phyloP scores from a whole-genome alignment of 2,888 invertebrate species.

The Rhamphomyia laevipes region DNA sequence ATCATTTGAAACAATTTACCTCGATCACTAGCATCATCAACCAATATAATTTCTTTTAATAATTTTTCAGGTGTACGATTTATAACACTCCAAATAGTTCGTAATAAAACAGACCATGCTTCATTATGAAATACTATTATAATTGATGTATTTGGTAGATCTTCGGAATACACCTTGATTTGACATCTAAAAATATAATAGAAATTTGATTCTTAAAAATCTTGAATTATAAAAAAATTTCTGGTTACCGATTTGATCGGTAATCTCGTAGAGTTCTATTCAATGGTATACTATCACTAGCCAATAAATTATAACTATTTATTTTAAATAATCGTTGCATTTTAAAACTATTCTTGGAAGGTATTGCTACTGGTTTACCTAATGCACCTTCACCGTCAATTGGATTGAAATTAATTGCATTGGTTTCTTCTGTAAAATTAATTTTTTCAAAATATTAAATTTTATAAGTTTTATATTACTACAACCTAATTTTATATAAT shows the following conservation, averaged over 20 bases:
- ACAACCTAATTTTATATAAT: not conserved
- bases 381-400: slow-evolving; percentile 61
- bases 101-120: slow-evolving; percentile 92
- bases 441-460: not conserved
- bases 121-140: slow-evolving; percentile 98
- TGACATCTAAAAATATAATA: slow-evolving; percentile 44
- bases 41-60: slow-evolving; percentile 72
- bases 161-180: slow-evolving; percentile 41
- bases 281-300: slow-evolving; percentile 76
- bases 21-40: slow-evolving; percentile 82
- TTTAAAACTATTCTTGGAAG: slow-evolving; percentile 58
- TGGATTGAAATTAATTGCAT: slow-evolving; percentile 68
- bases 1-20: slow-evolving; percentile 39
- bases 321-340: slow-evolving; percentile 72
- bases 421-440: slow-evolving; percentile 36
- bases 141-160: slow-evolving; percentile 75
- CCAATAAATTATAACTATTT: slow-evolving; percentile 79
- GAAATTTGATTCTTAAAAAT: not conserved
- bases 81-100: slow-evolving; percentile 91
- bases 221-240: slow-evolving; percentile 12
- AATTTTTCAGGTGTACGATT: slow-evolving; percentile 69
- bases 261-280: slow-evolving; percentile 77
- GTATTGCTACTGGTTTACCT: slow-evolving; percentile 67
- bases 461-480: not conserved
- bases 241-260: slow-evolving; percentile 58